Conservation (phyloP, 2,797 vertebrate genomes). For the Mus caroli region DNA sequence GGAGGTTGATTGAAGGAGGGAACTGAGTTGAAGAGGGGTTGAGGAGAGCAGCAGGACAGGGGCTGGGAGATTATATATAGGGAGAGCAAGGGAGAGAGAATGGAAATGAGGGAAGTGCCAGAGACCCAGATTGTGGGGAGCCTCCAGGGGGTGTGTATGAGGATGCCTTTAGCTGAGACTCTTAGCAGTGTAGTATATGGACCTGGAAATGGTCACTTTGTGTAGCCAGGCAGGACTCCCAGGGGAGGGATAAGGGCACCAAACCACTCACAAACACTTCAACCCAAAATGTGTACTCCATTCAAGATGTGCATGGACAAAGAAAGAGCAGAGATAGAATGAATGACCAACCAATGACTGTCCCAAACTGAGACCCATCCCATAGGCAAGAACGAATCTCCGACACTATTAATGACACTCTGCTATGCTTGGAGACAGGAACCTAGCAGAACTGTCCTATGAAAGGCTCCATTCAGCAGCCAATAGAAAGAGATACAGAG, state of each 20-base stretch:
- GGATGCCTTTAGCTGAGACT: neutral
- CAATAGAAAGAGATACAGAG: neutral
- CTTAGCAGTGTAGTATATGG: neutral
- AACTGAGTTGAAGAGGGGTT: neutral
- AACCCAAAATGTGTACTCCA: neutral
- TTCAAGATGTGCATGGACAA: neutral
- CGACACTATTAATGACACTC: neutral
- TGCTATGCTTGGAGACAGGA: neutral
- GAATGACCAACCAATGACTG: neutral
- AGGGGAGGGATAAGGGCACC: too few species aligned
- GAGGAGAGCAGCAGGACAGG: neutral
- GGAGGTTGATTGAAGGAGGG: neutral
- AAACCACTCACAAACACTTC: neutral
- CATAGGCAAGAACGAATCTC: neutral
- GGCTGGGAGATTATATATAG: neutral
- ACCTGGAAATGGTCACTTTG: neutral
- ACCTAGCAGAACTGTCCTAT: neutral
- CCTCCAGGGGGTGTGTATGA: neutral
- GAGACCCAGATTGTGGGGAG: neutral
- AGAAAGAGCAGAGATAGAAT: neutral
- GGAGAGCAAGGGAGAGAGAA: neutral
- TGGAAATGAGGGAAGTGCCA: neutral
- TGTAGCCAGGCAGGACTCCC: neutral
- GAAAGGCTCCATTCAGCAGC: neutral
- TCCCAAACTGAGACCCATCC: neutral